Evolutionary conservation across 2,888 invertebrate genomes (phyloP).

Genomic region (Pollenia labialis): DNA sequence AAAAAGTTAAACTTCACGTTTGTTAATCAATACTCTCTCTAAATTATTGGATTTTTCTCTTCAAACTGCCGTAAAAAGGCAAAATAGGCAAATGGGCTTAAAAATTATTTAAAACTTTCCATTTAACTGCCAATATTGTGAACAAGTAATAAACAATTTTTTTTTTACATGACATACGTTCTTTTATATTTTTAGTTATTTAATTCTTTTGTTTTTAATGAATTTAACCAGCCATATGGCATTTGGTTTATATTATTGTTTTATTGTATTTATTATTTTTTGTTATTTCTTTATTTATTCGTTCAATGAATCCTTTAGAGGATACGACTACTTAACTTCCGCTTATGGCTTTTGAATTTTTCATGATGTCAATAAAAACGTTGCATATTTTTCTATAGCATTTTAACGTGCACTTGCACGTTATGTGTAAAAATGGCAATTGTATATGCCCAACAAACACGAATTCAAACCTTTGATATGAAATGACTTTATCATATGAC

Average conservation of each 20-base stretch:
- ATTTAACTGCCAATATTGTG: no score
- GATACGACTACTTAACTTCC: slow-evolving; percentile 69
- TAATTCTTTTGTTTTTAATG: neutral
- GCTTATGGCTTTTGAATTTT: slow-evolving; percentile 72
- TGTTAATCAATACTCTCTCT: no score
- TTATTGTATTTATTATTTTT: slow-evolving; percentile 38
- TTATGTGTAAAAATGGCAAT: neutral
- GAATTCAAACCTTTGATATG: no score
- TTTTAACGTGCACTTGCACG: slow-evolving; percentile 8
- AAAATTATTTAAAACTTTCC: no score
- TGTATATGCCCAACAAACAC: neutral
- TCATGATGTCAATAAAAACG: slow-evolving; percentile 69
- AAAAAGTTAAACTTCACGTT: no score
- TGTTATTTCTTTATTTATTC: slow-evolving; percentile 16
- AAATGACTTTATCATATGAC: no score
- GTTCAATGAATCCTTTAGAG: slow-evolving; percentile 50
- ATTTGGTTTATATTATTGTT: slow-evolving; percentile 38
- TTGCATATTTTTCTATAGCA: slow-evolving; percentile 54
- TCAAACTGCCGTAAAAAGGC: no score
- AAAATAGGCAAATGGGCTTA: no score
- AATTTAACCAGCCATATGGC: slow-evolving; percentile 12
- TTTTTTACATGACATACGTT: neutral
- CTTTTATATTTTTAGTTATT: neutral
- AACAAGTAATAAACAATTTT: neutral
- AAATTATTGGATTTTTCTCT: no score